These are phyloP conservation scores for Conchocele bisecta DNA, from an alignment of 2,888 invertebrate species.

Conservation along the genomic window DNA sequence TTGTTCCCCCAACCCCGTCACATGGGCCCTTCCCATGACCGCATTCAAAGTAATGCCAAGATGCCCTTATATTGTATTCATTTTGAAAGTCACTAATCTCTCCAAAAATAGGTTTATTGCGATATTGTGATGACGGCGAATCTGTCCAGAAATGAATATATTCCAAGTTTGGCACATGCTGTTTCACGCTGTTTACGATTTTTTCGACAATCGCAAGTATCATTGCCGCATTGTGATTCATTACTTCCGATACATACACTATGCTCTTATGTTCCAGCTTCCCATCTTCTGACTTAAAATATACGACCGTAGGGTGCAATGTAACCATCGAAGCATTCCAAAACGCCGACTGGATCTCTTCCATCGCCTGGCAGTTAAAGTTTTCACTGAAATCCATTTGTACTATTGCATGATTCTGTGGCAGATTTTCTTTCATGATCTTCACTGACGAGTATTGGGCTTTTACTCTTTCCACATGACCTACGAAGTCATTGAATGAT, in stretches of 20 bases:
- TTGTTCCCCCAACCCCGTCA: slow-evolving; percentile 11
- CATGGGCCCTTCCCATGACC: slow-evolving; percentile 33
- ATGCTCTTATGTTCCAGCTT: slow-evolving; percentile 29
- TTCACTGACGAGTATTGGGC: slow-evolving; percentile 13
- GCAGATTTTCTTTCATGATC: slow-evolving; percentile 37
- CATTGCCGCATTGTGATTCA: slow-evolving; percentile 38
- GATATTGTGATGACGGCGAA: slow-evolving; percentile 32
- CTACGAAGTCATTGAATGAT: slow-evolving; percentile 62
- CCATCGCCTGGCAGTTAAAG: slow-evolving; percentile 8
- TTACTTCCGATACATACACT: slow-evolving; percentile 47
- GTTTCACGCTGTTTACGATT: neutral
- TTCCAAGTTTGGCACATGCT: neutral
- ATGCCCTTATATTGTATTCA: neutral
- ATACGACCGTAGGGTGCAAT: slow-evolving; percentile 42
- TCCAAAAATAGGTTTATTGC: slow-evolving; percentile 23
- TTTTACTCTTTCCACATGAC: slow-evolving; percentile 23
- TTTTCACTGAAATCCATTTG: slow-evolving; percentile 34
- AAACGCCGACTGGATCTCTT: slow-evolving; percentile 29
- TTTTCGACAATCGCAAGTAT: slow-evolving; percentile 27
- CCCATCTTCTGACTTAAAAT: slow-evolving; percentile 16
- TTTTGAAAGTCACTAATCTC: neutral
- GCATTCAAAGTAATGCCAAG: slow-evolving; percentile 34
- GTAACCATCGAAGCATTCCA: slow-evolving; percentile 40
- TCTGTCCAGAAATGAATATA: slow-evolving; percentile 41
- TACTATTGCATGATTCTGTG: slow-evolving; percentile 7